phyloP scores from a whole-genome alignment of 2,888 invertebrate species.

The Nephrotoma guestfalica region DNA sequence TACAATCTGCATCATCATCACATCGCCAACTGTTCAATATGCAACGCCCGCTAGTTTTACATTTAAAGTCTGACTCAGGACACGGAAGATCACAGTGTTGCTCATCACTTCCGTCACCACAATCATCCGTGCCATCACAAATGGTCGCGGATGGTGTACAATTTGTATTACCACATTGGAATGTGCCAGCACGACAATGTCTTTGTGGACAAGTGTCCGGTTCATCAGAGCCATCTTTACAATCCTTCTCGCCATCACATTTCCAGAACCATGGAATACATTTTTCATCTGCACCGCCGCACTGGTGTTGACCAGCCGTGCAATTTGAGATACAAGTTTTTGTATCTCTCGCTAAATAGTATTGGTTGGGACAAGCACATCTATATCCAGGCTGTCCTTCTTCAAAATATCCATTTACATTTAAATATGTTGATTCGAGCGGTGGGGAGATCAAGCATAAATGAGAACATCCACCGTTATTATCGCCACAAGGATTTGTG shows the following conservation, averaged over 20 bases:
- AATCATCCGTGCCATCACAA: constrained; percentile 87
- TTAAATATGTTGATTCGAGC: constrained; percentile 56
- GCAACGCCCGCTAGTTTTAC: constrained; percentile 73
- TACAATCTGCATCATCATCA: constrained; percentile 90
- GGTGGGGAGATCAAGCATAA: constrained; percentile 83
- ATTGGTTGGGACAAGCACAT: constrained; percentile 94
- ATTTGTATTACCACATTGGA: constrained; percentile 86
- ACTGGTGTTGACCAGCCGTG: constrained; percentile 48
- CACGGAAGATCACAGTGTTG: constrained; percentile 73
- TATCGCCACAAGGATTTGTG: constrained; percentile 76
- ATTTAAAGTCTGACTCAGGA: constrained; percentile 81
- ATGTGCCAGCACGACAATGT: constrained; percentile 77
- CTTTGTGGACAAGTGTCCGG: constrained; percentile 67
- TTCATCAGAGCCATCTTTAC: constrained; percentile 86
- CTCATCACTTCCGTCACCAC: constrained; percentile 80
- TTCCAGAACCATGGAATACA: constrained; percentile 71
- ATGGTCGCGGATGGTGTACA: constrained; percentile 87
- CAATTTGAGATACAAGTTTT: constrained; percentile 92
- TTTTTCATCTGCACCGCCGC: constrained; percentile 46
- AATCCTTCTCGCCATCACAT: constrained; percentile 84
- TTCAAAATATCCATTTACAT: constrained; percentile 64
- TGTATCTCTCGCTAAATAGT: constrained; percentile 61
- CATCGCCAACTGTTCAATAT: constrained; percentile 84
- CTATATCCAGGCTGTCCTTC: constrained; percentile 64
- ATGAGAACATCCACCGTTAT: constrained; percentile 94